Evolutionary conservation across 2,113 vertebrate species (phyloP).

Genomic region (Nannobrachium achirus): DNA sequence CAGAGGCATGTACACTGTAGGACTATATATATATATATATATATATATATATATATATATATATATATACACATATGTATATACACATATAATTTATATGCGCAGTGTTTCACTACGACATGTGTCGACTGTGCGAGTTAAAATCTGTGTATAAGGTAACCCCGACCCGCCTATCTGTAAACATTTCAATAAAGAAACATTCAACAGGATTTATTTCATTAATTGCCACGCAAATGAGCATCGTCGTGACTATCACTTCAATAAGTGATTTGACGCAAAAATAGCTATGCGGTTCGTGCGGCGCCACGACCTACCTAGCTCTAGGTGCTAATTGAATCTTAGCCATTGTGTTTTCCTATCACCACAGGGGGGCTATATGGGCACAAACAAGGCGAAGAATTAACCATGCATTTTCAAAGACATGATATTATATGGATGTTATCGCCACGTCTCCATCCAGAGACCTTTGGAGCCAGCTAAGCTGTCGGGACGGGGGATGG

Average conservation of each 20-base stretch:
- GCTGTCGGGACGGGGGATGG: background rate
- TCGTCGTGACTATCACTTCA: conserved; percentile 21
- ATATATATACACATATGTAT: too few relatives aligned
- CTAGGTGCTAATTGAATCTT: conserved; percentile 58
- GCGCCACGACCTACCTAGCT: conserved; percentile 23
- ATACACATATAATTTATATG: too few relatives aligned
- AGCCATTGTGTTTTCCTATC: conserved; percentile 35
- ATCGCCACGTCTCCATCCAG: conserved; percentile 40
- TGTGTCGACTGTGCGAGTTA: too few relatives aligned
- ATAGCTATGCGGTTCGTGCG: background rate
- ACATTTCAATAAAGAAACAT: too few relatives aligned
- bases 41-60: too few relatives aligned
- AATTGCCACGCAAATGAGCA: background rate
- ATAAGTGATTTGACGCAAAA: conserved; percentile 4
- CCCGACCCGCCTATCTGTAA: too few relatives aligned
- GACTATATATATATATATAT: too few relatives aligned
- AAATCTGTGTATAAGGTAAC: too few relatives aligned
- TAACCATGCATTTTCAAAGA: conserved; percentile 35
- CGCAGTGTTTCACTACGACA: too few relatives aligned
- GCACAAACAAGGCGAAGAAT: conserved; percentile 47
- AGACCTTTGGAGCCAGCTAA: conserved; percentile 43
- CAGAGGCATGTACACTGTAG: too few relatives aligned
- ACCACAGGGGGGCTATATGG: conserved; percentile 21
- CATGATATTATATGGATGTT: conserved; percentile 47
- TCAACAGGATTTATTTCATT: background rate